phyloP scores from a whole-genome alignment of 2,797 vertebrate species.

The Rhyacichthys aspro region DNA sequence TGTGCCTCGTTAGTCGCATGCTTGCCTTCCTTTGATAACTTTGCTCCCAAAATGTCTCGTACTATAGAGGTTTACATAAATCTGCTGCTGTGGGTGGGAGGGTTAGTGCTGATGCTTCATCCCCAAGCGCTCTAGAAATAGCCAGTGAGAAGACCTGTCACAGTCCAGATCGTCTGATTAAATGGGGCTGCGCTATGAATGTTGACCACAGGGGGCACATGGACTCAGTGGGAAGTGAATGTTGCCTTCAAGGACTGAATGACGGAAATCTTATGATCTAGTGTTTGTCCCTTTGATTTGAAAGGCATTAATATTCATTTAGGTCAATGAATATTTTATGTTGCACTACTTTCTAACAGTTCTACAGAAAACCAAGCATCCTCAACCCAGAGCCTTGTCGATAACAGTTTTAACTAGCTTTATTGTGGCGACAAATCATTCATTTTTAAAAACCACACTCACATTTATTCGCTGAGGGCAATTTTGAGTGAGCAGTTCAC shows the following conservation, averaged over 20 bases:
- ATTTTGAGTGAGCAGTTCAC: no score
- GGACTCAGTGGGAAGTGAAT: slow-evolving; percentile 3
- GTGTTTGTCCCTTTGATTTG: neutral
- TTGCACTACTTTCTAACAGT: no score
- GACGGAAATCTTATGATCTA: neutral
- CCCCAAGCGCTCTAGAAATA: neutral
- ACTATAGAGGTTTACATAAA: slow-evolving; percentile 11
- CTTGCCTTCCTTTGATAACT: neutral
- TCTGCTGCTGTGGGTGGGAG: slow-evolving; percentile 6
- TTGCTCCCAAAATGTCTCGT: slow-evolving; percentile 3
- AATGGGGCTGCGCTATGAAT: slow-evolving; percentile 34
- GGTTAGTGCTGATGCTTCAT: neutral
- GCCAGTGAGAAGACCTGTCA: neutral
- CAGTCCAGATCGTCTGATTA: slow-evolving; percentile 1
- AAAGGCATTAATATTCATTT: neutral
- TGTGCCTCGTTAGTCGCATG: slow-evolving; percentile 1
- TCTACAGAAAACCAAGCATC: no score
- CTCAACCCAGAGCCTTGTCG: no score
- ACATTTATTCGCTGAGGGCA: no score
- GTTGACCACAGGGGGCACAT: slow-evolving; percentile 63
- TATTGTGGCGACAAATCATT: no score
- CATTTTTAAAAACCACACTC: no score
- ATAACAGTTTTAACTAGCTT: no score
- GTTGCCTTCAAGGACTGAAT: no score
- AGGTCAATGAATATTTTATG: no score